Evolutionary conservation across 2,888 invertebrate genomes (phyloP).

Genomic region (Tromatobia lineatoria): DNA sequence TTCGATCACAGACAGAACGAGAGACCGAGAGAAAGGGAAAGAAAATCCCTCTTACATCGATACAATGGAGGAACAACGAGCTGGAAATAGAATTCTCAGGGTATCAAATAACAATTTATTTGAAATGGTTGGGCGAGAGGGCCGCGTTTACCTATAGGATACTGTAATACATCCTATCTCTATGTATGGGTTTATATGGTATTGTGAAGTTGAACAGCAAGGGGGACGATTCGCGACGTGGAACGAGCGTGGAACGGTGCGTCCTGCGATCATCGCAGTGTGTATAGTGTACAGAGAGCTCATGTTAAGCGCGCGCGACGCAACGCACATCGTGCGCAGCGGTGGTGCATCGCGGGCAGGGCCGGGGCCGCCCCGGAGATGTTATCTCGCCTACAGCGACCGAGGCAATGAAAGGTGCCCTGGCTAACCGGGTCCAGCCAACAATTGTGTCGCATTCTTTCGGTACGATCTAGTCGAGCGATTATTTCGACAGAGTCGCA

Average conservation of each 20-base stretch:
- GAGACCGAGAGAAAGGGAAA: slow-evolving; percentile 18
- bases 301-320: slow-evolving; percentile 53
- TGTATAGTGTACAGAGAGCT: slow-evolving; percentile 47
- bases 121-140: slow-evolving; percentile 67
- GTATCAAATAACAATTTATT: slow-evolving; percentile 85
- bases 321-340: slow-evolving; percentile 31
- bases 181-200: slow-evolving; percentile 36
- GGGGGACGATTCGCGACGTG: slow-evolving; percentile 44
- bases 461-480: slow-evolving; percentile 71
- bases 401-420: slow-evolving; percentile 70
- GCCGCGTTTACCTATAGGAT: slow-evolving; percentile 24
- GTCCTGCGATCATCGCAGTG: slow-evolving; percentile 63
- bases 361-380: slow-evolving; percentile 66
- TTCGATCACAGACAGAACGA: slow-evolving; percentile 54
- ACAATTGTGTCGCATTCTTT: slow-evolving; percentile 72
- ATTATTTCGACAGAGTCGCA: slow-evolving; percentile 73
- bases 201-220: slow-evolving; percentile 62
- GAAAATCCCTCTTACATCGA: slow-evolving; percentile 48
- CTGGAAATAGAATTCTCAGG: slow-evolving; percentile 83
- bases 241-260: slow-evolving; percentile 63
- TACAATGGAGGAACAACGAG: slow-evolving; percentile 66
- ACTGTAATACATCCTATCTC: neutral
- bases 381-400: slow-evolving; percentile 70
- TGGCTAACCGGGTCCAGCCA: slow-evolving; percentile 68
- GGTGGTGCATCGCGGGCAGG: slow-evolving; percentile 55